These are phyloP conservation scores for Piscicola geometra DNA, from an alignment of 2,888 invertebrate genomes.

Conservation along the genomic window DNA sequence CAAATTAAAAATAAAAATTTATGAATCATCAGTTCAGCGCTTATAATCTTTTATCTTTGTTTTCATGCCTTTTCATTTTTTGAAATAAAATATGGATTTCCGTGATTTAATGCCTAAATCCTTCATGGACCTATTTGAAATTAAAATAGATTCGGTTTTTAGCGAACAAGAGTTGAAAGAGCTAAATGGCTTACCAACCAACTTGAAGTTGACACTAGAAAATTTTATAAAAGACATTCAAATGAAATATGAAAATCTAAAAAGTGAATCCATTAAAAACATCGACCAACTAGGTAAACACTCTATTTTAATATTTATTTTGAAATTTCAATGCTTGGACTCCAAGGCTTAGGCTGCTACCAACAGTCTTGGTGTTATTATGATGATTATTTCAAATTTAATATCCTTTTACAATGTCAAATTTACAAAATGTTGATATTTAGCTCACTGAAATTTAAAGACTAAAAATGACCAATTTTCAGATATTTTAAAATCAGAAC, in stretches of 20 bases:
- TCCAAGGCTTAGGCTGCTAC: neutral
- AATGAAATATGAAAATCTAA: constrained; percentile 18
- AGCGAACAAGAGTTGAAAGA: constrained; percentile 23
- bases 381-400: neutral
- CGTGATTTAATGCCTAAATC: constrained; percentile 19
- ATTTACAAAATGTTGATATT: no score
- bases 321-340: neutral
- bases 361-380: neutral
- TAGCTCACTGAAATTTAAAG: neutral
- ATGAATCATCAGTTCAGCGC: neutral
- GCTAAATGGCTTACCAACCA: constrained; percentile 11
- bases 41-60: neutral
- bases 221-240: constrained; percentile 27
- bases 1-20: no score
- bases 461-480: neutral
- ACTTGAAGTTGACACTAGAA: constrained; percentile 6
- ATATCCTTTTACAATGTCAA: no score
- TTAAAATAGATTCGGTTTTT: constrained; percentile 16
- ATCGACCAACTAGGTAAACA: neutral
- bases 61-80: constrained; percentile 18
- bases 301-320: neutral
- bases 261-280: neutral
- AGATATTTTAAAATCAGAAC: neutral
- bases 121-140: constrained; percentile 27
- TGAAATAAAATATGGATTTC: constrained; percentile 23